A percentile compares a stretch with the other conserved stretches of the same genome.
phyloP scores from a whole-genome alignment of 2,113 vertebrate genomes.

The Engystomops pustulosus region DNA sequence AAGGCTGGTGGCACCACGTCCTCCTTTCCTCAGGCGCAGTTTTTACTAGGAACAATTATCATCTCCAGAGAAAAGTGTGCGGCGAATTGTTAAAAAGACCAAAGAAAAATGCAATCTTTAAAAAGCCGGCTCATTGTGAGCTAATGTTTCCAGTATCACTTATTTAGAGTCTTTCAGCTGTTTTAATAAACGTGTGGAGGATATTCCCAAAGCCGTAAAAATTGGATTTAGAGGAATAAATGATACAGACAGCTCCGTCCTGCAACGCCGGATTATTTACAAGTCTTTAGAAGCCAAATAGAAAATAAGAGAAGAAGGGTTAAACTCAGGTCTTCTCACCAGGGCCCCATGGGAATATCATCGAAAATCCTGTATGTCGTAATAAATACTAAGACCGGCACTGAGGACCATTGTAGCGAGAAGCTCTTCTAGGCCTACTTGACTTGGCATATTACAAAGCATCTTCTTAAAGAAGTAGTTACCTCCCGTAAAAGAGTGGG shows the following conservation, averaged over 20 bases:
- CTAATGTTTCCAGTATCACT: slow-evolving; percentile 34
- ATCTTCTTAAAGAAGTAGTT: too few species aligned
- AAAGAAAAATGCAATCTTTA: slow-evolving; percentile 44
- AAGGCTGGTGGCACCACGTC: slow-evolving; percentile 21
- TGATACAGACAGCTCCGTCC: not conserved
- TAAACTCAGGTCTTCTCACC: not conserved
- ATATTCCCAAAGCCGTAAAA: slow-evolving; percentile 5
- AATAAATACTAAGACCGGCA: too few species aligned
- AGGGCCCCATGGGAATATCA: too few species aligned
- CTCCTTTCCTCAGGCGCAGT: slow-evolving; percentile 24
- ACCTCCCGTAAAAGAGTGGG: too few species aligned
- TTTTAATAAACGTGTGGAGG: slow-evolving; percentile 18
- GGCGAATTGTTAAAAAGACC: slow-evolving; percentile 33
- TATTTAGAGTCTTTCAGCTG: slow-evolving; percentile 37
- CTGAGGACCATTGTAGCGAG: too few species aligned
- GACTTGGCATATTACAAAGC: too few species aligned
- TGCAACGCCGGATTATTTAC: not conserved
- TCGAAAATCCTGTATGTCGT: too few species aligned
- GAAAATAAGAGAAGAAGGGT: not conserved
- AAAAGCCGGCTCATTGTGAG: slow-evolving; percentile 5
- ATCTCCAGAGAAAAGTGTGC: slow-evolving; percentile 31
- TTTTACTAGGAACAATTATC: slow-evolving; percentile 41
- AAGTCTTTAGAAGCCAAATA: not conserved
- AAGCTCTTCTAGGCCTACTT: too few species aligned
- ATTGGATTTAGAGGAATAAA: slow-evolving; percentile 7